Evolutionary conservation across 2,888 invertebrate species (phyloP).

Genomic region (Xanthostigma xanthostigma): DNA sequence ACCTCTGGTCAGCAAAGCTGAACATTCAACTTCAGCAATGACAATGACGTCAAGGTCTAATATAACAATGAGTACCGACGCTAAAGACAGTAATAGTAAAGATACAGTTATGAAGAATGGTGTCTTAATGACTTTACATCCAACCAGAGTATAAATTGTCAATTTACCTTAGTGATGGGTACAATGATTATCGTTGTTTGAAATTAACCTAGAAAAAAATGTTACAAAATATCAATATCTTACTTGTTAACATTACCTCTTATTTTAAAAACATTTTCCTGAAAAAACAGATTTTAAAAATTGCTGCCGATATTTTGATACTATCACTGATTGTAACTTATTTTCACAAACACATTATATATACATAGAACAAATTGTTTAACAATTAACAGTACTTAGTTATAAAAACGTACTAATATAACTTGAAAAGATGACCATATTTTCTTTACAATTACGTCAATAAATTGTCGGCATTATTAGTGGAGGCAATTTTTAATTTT

Average conservation of each 20-base stretch:
- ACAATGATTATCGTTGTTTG: too few species aligned
- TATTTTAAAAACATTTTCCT: not conserved
- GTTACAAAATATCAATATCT: not conserved
- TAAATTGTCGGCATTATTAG: too few species aligned
- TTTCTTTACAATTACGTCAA: too few species aligned
- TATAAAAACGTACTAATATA: too few species aligned
- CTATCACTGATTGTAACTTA: too few species aligned
- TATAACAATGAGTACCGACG: slow-evolving; percentile 22
- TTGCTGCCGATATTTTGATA: not conserved
- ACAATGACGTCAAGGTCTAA: slow-evolving; percentile 39
- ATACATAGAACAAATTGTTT: too few species aligned
- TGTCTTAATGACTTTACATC: slow-evolving; percentile 18
- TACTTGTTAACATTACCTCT: not conserved
- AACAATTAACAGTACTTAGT: too few species aligned
- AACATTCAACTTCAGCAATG: slow-evolving; percentile 36
- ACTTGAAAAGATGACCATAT: too few species aligned
- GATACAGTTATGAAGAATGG: slow-evolving; percentile 19
- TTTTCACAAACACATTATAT: too few species aligned
- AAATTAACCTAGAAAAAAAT: not conserved
- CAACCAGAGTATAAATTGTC: slow-evolving; percentile 19
- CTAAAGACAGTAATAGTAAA: slow-evolving; percentile 17
- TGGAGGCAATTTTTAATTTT: too few species aligned
- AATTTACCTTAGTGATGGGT: too few species aligned
- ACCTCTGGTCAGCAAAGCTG: slow-evolving; percentile 33
- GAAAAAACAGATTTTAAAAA: not conserved